Conservation (phyloP, 2,888 invertebrate genomes). For the Neoitamus cyanurus region DNA sequence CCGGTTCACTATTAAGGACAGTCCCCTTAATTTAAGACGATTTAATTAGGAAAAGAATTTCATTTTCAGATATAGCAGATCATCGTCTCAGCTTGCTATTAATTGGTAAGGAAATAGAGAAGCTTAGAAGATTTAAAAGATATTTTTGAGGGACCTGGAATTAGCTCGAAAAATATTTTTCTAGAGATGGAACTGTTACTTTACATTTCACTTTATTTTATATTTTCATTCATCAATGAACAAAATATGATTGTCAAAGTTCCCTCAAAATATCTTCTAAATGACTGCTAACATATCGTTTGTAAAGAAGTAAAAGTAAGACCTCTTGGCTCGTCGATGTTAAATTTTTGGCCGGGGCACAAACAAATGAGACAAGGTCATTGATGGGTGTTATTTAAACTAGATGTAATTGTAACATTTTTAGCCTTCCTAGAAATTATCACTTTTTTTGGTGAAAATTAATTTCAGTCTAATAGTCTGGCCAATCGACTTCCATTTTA, state of each 20-base stretch:
- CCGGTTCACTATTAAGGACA: no score
- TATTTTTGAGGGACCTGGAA: no score
- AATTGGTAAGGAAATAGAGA: no score
- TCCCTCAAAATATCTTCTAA: neutral
- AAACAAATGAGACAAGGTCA: neutral
- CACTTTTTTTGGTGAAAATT: conserved; percentile 7
- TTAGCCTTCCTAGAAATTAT: neutral
- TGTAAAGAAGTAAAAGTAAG: neutral
- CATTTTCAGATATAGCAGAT: no score
- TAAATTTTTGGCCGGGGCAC: neutral
- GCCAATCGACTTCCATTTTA: conserved; percentile 17
- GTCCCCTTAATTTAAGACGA: no score
- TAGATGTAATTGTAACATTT: neutral
- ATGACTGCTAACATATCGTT: neutral
- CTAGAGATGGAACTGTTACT: no score
- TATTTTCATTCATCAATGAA: no score
- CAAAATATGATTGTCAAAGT: neutral
- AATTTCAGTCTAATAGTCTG: conserved; percentile 11
- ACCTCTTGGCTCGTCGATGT: neutral
- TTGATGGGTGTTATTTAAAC: neutral
- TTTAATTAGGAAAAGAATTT: no score
- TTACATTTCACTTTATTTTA: no score
- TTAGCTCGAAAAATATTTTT: no score
- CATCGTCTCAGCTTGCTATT: no score
- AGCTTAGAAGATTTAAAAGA: no score